A percentile compares a stretch with the other conserved stretches of the same genome.
Evolutionary conservation across 2,113 vertebrate genomes (phyloP).

Genomic region (Amblyopsis rosae): DNA sequence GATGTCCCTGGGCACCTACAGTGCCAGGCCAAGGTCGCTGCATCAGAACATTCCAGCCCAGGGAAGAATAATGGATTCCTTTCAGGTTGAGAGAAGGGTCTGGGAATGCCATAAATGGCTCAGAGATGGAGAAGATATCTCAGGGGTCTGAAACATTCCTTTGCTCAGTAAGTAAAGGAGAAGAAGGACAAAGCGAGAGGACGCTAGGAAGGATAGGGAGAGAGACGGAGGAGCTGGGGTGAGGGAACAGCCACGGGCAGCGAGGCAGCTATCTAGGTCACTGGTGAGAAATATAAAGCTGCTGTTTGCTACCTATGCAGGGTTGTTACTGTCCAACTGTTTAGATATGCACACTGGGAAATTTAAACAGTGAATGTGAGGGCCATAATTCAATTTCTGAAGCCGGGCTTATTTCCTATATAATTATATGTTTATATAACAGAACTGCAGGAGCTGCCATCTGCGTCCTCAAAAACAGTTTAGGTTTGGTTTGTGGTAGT

Average conservation of each 20-base stretch:
- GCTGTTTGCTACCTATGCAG: conserved; percentile 17
- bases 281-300: conserved; percentile 5
- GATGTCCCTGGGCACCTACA: conserved; percentile 13
- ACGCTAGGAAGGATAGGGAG: neutral
- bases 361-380: neutral
- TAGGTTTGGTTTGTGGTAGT: neutral
- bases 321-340: conserved; percentile 5
- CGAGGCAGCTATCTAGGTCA: conserved; percentile 40
- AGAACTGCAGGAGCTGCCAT: conserved; percentile 4
- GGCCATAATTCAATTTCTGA: neutral
- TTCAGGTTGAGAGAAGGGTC: conserved; percentile 56
- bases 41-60: conserved; percentile 39
- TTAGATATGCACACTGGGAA: conserved; percentile 12
- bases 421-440: too few species aligned
- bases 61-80: conserved; percentile 65
- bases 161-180: conserved; percentile 15
- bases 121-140: conserved; percentile 54
- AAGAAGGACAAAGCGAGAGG: neutral
- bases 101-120: conserved; percentile 64
- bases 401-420: too few species aligned
- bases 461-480: conserved; percentile 5
- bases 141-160: conserved; percentile 64
- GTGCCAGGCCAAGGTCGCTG: conserved; percentile 16
- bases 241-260: neutral
- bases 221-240: neutral